Percentiles rank a stretch among this genome's conserved stretches.
These are phyloP conservation scores for Sceliomorpha sp. DNA, from an alignment of 2,888 invertebrate species.

Conservation along the genomic window DNA sequence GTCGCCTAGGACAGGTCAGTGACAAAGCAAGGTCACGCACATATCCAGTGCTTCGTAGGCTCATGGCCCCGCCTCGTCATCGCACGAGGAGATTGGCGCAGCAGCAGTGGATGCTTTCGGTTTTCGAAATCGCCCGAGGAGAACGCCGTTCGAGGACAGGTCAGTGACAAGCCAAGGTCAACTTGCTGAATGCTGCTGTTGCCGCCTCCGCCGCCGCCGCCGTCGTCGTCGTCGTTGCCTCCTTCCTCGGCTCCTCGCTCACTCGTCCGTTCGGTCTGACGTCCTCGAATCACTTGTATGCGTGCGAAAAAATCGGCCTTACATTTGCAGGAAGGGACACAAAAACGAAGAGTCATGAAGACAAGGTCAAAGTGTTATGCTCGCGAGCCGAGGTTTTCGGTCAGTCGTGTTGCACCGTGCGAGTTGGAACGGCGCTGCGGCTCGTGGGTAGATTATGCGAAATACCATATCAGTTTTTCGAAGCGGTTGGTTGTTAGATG, in stretches of 20 bases:
- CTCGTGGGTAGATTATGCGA: too few species aligned
- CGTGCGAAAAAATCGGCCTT: conserved; percentile 57
- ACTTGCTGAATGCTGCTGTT: conserved; percentile 57
- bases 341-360: conserved; percentile 49
- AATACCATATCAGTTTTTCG: too few species aligned
- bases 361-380: conserved; percentile 50
- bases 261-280: conserved; percentile 49
- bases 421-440: too few species aligned
- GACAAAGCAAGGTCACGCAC: conserved; percentile 78
- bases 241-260: conserved; percentile 21
- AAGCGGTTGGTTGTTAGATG: too few species aligned
- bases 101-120: conserved; percentile 46
- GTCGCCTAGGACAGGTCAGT: conserved; percentile 79
- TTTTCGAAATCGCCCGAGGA: conserved; percentile 52
- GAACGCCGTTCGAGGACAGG: conserved; percentile 55
- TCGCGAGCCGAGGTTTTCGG: conserved; percentile 42
- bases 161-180: conserved; percentile 64
- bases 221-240: too few species aligned
- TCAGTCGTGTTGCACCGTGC: conserved; percentile 42
- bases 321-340: conserved; percentile 54
- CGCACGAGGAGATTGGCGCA: conserved; percentile 29
- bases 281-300: conserved; percentile 55
- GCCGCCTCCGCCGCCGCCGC: too few species aligned
- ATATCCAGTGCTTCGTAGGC: conserved; percentile 53
- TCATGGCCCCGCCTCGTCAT: conserved; percentile 46